Percentiles rank a stretch among this genome's conserved stretches.
These are phyloP conservation scores for Phataginus tetradactyla DNA, from an alignment of 2,797 vertebrate species.

Conservation along the genomic window DNA sequence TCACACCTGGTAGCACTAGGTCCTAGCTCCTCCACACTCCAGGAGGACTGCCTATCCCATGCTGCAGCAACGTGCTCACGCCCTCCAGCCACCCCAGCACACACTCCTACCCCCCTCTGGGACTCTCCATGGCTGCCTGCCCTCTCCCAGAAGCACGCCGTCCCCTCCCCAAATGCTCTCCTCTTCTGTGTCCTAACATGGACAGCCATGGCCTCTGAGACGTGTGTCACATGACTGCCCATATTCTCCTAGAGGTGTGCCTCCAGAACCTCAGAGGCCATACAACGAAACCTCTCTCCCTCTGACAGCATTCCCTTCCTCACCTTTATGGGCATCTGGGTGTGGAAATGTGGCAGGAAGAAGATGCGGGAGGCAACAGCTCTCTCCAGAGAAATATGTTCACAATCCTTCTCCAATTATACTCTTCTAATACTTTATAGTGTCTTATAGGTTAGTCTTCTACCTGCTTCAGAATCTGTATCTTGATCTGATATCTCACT, in stretches of 20 bases:
- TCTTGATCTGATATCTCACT: background rate
- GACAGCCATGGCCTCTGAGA: background rate
- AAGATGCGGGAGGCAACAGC: background rate
- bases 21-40: background rate
- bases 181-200: background rate
- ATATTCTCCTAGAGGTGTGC: background rate
- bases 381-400: background rate
- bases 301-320: background rate
- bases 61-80: background rate
- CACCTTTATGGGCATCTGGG: background rate
- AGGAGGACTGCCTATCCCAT: background rate
- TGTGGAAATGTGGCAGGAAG: background rate
- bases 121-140: background rate
- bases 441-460: background rate
- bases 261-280: background rate
- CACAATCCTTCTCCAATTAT: background rate
- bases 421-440: background rate
- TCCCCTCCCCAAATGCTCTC: background rate
- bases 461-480: background rate
- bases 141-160: background rate
- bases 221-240: background rate
- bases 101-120: background rate
- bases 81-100: background rate
- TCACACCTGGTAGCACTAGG: background rate
- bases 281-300: background rate